Evolutionary conservation across 2,113 vertebrate genomes (phyloP).

Genomic region (Neoarius graeffei): DNA sequence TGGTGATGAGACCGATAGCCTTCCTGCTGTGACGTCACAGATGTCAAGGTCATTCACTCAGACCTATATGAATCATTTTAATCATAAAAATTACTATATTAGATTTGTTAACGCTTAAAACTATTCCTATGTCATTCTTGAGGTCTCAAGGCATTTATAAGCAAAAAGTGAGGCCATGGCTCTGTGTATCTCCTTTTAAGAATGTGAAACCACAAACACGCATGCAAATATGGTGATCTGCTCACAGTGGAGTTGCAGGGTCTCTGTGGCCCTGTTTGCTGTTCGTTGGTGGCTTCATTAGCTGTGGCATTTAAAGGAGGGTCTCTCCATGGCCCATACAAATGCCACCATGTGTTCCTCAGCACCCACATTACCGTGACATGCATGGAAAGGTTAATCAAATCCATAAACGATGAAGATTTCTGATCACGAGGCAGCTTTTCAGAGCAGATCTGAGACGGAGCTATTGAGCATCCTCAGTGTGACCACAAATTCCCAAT

Average conservation of each 20-base stretch:
- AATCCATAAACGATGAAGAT: conserved; percentile 62
- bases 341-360: conserved; percentile 63
- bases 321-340: conserved; percentile 66
- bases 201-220: conserved; percentile 11
- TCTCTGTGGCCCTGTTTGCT: conserved; percentile 58
- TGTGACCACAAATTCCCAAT: not conserved
- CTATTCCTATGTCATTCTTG: too few relatives aligned
- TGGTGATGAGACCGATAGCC: too few relatives aligned
- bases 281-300: conserved; percentile 68
- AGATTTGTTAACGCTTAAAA: too few relatives aligned
- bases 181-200: not conserved
- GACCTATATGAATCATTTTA: too few relatives aligned
- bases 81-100: too few relatives aligned
- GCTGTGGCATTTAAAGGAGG: conserved; percentile 72
- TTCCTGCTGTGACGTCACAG: too few relatives aligned
- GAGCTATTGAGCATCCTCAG: not conserved
- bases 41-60: too few relatives aligned
- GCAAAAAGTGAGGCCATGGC: too few relatives aligned
- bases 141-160: too few relatives aligned
- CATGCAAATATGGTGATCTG: conserved; percentile 4
- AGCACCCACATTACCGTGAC: conserved; percentile 66
- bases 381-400: conserved; percentile 74
- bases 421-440: conserved; percentile 35
- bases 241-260: conserved; percentile 36
- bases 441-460: conserved; percentile 5